Base-by-base conservation (phyloP, 2,113 vertebrate species). In the Pomatostomus ruficeps region DNA sequence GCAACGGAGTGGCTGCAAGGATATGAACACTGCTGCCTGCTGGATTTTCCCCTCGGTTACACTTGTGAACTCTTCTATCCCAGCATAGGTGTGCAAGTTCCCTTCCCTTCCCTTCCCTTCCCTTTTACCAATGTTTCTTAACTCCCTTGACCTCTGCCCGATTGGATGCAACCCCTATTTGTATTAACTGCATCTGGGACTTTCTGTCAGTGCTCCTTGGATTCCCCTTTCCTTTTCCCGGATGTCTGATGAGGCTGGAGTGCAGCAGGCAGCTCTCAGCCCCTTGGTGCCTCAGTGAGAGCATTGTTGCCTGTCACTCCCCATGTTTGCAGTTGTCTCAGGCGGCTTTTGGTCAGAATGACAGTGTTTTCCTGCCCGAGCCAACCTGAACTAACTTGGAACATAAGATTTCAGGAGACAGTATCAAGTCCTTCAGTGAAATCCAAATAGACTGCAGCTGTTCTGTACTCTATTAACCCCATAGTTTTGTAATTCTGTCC, bases 361-460 rank as follows among this genome's bases (percentile, higher is more conserved):
- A 54, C 85, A 65, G 33, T n/a, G 58, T 77, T 88, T 85, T 76
- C 71, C 90, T 94, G 75, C 71, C 49, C 0, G 0, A 93, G 71
- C 71, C 85, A 66, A 89, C 61, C 8, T 63, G 79, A 95, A 63
- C 93, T 93, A 67, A 86, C 88, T 80, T 59, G 55, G 67, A 93
- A 38, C 62, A 9, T 35, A 93, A 77, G 68, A 80, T 84, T 97
- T 76, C 83, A 74, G 79, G 75, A 94, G 91, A 51, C 67, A 25
- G 72, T 51, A 92, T 84, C 1, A 20, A 94, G 61, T 35, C 83
- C 63, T 91, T 88, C 65, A 71, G 63, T 59, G 80, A 74, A 85
- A 92, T 92, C 55, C 73, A 94, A 92, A 92, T 51, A 66, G 72
- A 71, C 80, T 88, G 61, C 88, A 92, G 83, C 90, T 93, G 72